These are phyloP conservation scores for Andrena bicolor DNA, from an alignment of 2,888 invertebrate genomes.

Conservation along the genomic window DNA sequence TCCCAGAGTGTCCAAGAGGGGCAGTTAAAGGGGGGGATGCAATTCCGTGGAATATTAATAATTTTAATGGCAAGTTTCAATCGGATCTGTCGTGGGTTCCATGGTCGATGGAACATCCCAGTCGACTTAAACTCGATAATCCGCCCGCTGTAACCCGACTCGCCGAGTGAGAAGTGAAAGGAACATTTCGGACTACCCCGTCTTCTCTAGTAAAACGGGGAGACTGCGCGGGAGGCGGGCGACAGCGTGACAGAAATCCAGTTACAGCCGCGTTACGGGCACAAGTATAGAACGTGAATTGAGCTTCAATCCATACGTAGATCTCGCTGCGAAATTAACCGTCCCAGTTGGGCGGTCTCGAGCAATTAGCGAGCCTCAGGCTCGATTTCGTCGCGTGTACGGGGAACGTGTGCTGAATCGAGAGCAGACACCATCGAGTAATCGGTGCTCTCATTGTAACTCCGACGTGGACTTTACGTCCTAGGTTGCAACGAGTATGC, in stretches of 20 bases:
- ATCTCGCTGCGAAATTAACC: constrained; percentile 32
- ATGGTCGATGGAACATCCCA: not conserved
- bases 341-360: constrained; percentile 28
- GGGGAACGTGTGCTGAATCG: not conserved
- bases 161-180: constrained; percentile 10
- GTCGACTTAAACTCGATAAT: constrained; percentile 18
- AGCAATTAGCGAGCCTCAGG: constrained; percentile 30
- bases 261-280: constrained; percentile 26
- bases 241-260: constrained; percentile 33
- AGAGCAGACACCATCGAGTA: not conserved
- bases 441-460: not conserved
- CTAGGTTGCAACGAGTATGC: no score
- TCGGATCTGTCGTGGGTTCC: not conserved
- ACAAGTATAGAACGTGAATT: constrained; percentile 33
- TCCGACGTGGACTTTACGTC: not conserved
- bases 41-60: not conserved
- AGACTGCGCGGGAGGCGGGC: not conserved
- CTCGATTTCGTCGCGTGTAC: constrained; percentile 27
- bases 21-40: not conserved
- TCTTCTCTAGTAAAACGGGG: not conserved
- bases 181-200: constrained; percentile 18
- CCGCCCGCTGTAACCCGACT: not conserved
- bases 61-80: not conserved
- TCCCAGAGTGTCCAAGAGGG: not conserved
- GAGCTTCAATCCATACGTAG: constrained; percentile 48